A percentile compares a stretch with the other conserved stretches of the same genome.
These are phyloP conservation scores for Micromussa lordhowensis DNA, from an alignment of 92 coral and sea anemone species.

Conservation along the genomic window DNA sequence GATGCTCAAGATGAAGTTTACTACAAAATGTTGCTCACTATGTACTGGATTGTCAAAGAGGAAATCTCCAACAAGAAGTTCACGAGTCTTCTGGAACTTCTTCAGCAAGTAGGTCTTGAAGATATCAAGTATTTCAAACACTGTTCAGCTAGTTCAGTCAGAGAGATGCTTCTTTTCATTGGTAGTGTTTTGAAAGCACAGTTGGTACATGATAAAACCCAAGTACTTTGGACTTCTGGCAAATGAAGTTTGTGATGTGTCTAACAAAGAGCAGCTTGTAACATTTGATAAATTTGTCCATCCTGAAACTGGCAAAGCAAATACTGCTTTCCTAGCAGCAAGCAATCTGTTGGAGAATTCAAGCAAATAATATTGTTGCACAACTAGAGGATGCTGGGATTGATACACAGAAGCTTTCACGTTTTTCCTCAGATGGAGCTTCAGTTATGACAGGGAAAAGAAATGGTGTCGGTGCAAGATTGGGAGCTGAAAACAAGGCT, in stretches of 20 bases:
- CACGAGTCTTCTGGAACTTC: constrained; percentile 45
- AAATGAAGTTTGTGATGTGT: constrained; percentile 72
- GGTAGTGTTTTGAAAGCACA: constrained; percentile 39
- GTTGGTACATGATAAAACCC: constrained; percentile 23
- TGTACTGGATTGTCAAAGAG: constrained; percentile 68
- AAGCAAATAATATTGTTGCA: constrained; percentile 39
- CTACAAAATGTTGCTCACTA: constrained; percentile 9
- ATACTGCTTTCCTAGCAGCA: constrained; percentile 50
- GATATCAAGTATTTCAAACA: constrained; percentile 74
- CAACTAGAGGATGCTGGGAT: constrained; percentile 53
- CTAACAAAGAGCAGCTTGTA: constrained; percentile 70
- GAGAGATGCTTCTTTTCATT: constrained; percentile 74
- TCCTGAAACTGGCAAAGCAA: constrained; percentile 57
- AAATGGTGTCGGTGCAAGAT: constrained; percentile 19
- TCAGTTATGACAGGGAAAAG: constrained; percentile 67
- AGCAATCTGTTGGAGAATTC: constrained; percentile 59
- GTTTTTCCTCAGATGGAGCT: constrained; percentile 71
- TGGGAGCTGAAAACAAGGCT: too few species aligned
- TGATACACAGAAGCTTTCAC: constrained; percentile 48
- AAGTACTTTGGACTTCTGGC: constrained; percentile 64
- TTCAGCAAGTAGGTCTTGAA: constrained; percentile 58
- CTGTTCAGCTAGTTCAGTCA: constrained; percentile 63
- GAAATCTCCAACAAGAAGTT: constrained; percentile 75
- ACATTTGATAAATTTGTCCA: constrained; percentile 65
- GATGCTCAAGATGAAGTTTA: constrained; percentile 44